Percentiles rank a stretch among this genome's conserved stretches.
Conservation (phyloP, 2,797 vertebrate species). For the Erithacus rubecula region DNA sequence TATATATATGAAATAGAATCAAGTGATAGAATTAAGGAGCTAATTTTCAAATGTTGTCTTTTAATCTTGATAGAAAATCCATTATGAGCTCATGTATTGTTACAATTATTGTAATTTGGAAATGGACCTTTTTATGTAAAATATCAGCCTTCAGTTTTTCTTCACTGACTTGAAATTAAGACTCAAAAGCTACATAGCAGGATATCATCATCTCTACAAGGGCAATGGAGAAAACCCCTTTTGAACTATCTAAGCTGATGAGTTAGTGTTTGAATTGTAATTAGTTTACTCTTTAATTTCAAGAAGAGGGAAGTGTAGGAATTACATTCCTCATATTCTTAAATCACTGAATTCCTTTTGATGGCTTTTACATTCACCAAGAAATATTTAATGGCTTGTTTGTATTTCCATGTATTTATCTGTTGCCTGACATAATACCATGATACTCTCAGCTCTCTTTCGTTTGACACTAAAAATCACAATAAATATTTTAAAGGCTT, state of each 20-base stretch:
- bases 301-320: background rate
- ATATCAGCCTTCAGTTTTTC: background rate
- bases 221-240: background rate
- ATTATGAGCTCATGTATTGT: background rate
- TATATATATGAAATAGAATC: conserved; percentile 20
- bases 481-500: background rate
- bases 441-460: background rate
- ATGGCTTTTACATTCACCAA: background rate
- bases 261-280: background rate
- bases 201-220: conserved; percentile 15
- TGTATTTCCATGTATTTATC: background rate
- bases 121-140: background rate
- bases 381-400: background rate
- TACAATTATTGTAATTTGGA: background rate
- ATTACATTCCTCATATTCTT: background rate
- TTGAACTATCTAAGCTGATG: background rate
- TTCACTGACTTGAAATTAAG: background rate
- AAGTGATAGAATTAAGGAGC: background rate
- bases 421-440: background rate
- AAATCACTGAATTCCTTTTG: background rate
- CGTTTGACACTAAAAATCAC: background rate
- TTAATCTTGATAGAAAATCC: conserved; percentile 32
- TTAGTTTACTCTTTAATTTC: conserved; percentile 11
- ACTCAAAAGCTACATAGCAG: conserved; percentile 2
- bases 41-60: conserved; percentile 37